Evolutionary conservation across 37 sponge, comb jelly and placozoan species (phyloP), one percentile per base, ranked within the genome.

Genomic region (Cliona cf. orientalis): DNA sequence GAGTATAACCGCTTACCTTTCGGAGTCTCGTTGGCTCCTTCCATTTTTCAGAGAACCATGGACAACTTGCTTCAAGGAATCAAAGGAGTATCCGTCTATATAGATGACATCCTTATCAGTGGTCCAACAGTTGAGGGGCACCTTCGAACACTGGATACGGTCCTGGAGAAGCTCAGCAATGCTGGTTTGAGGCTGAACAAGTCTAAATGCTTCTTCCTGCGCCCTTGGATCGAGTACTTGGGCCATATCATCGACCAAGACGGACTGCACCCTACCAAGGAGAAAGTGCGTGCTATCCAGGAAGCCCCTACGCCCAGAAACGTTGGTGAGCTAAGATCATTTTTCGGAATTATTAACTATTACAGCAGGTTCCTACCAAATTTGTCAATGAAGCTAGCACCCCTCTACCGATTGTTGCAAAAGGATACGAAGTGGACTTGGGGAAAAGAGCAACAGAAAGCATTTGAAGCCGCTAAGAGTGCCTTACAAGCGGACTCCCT

Each of bases 21-120:
- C 66, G 84, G 84, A 35, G 59, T 84, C 0, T 28, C 86, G 23
- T 77, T 70, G n/a, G 82, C 86, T 0, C 84, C 84, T 0, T 46
- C 75, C 5, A 75, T 75, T n/a, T 75, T 86, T 46, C 66, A 79
- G 41, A 19, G 66, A 23, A n/a, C 32, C 23, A 78, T 78, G 86
- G 79, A 86, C 19, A 71, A 23, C 37, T 21, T 86, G 40, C 65
- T 78, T 21, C 71, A 86, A 42, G 86, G 80, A 14, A 12, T 78
- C 9, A 26, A 12, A 6, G 41, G 76, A 75, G 76, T 75, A 28
- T 75, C 61, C 5, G 61, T 59, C 11, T 75, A 75, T 39, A 58
- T 75, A 21, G 74, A 73, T 58, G 74, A 73, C 55, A 73, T 73
- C 9, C 55, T 73, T 1, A 49, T 46, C 19, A 55, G 62, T 35